Evolutionary conservation across 2,113 vertebrate species (phyloP), one percentile per base, ranked within the genome.

Genomic region (Rutilus rutilus): DNA sequence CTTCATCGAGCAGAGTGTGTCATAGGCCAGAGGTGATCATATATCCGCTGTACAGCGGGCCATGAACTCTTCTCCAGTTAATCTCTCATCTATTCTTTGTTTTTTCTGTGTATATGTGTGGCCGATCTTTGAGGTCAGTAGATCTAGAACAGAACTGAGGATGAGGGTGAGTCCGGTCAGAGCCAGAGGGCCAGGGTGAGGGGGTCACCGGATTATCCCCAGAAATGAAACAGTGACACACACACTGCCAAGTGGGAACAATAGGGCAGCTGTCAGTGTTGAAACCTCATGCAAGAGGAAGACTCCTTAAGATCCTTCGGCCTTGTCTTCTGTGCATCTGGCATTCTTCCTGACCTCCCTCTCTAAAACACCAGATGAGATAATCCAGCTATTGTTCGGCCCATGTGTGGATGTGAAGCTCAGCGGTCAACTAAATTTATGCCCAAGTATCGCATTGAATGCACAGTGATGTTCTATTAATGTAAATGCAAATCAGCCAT

Each of bases 191-290:
- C 64, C 65, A 69, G 60, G 21, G 79, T 81, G 57, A 84, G 69
- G 36, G 85, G 81, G 85, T 88, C 87, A 88, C 50, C 71, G 57
- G 78, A 80, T 88, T 87, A 85, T 83, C 54, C 84, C 86, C 59
- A 83, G 83, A 87, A 83, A 74, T 69, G 65, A 86, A 75, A 86
- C 84, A 86, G 65, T 74, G 76, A 79, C 45, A 78, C 73, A 89
- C 78, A 85, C 77, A 85, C 74, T 33, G 75, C 73, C 78, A 15
- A 27, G 45, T 57, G 84, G n/a, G 67, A 75, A 88, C 81, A 89
- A 88, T 90, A 76, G 86, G 79, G 80, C 87, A 89, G 79, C 87
- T 86, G 90, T 86, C 84, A 87, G 67, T 69, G 82, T 82, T 87
- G 62, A 77, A 73, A 67, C 69, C 65, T 86, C 64, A 73, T 74